These are phyloP conservation scores for Triplophysa dalaica DNA, from an alignment of 2,113 vertebrate genomes.

Conservation along the genomic window DNA sequence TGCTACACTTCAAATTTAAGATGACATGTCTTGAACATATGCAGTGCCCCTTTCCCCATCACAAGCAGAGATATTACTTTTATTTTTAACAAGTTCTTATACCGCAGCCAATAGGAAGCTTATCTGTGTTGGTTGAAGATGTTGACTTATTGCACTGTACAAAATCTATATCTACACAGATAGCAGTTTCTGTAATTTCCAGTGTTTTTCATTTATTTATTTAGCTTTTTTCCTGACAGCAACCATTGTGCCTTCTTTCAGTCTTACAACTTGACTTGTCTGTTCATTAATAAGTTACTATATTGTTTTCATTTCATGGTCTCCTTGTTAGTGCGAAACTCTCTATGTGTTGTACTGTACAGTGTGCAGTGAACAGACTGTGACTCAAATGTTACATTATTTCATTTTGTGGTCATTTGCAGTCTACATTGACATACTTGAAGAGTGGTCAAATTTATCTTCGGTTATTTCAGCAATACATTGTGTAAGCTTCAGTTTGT, in stretches of 20 bases:
- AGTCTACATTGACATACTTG: slow-evolving; percentile 53
- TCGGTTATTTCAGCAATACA: slow-evolving; percentile 62
- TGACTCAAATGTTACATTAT: neutral
- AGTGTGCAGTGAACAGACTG: slow-evolving; percentile 22
- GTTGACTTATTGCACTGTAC: slow-evolving; percentile 60
- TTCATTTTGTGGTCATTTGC: slow-evolving; percentile 52
- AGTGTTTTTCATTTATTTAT: slow-evolving; percentile 34
- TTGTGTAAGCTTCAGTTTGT: slow-evolving; percentile 62
- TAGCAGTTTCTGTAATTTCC: slow-evolving; percentile 8
- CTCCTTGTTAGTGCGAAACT: neutral
- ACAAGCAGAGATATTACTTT: slow-evolving; percentile 41
- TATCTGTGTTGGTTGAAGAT: slow-evolving; percentile 34
- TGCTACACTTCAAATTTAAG: slow-evolving; percentile 78
- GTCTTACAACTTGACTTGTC: neutral
- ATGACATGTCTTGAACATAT: slow-evolving; percentile 77
- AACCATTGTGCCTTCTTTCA: slow-evolving; percentile 68
- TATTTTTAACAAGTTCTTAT: slow-evolving; percentile 35
- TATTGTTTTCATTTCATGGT: neutral
- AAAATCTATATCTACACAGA: slow-evolving; percentile 41
- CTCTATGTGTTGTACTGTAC: slow-evolving; percentile 4
- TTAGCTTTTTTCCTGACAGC: slow-evolving; percentile 34
- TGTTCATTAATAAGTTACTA: slow-evolving; percentile 4
- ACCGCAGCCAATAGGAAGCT: slow-evolving; percentile 32
- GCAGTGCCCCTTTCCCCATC: slow-evolving; percentile 67
- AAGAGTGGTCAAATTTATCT: slow-evolving; percentile 33